Base-by-base conservation (phyloP, 2,888 invertebrate species). In the Chydorus sphaericus region DNA sequence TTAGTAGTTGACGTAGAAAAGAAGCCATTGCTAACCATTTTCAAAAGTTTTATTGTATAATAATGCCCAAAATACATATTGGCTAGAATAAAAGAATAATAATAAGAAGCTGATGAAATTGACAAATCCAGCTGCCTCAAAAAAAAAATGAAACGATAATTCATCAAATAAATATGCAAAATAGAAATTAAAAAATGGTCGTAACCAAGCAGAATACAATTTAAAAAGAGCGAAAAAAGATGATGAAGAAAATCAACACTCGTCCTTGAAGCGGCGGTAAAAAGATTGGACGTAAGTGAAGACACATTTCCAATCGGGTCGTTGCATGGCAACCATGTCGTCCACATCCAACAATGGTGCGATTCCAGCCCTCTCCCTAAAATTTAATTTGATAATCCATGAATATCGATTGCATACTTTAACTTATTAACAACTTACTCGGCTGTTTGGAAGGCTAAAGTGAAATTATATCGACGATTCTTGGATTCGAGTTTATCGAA, bases 271-370 rank as follows among this genome's bases (percentile, higher is more conserved):
- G 67, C 89, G 83, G 67, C 92, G 83, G 77, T 96, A 92, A 72
- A 97, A 87, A 67, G 90, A 85, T 77, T 97, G 97, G 63, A 97
- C 94, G 74, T 97, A 97, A 57, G 94, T 94, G 77, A 97, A 98
- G 59, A 98, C 94, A 73, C 97, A 98, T 75, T 98, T 98, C 96
- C 96, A 97, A 76, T 98, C 97, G 54, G 97, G 97, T 70, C 85
- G 87, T 70, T 86, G 83, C 81, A 91, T 91, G 75, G 87, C 83
- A 66, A 98, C 90, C 97, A 98, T 97, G 75, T 98, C 97, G 68
- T 97, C 96, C 62, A 96, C 93, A 71, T 97, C 97, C 68, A 98
- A 79, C 66, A 98, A 78, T 54, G 97, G 96, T 67, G 87, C 86
- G 69, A 97, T 93, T 73, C 89, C 94, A 69, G 93, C 94, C 77